A percentile compares a stretch with the other conserved stretches of the same genome.
Evolutionary conservation across 2,797 vertebrate species (phyloP).

Genomic region (Rhadinocentrus ornatus): DNA sequence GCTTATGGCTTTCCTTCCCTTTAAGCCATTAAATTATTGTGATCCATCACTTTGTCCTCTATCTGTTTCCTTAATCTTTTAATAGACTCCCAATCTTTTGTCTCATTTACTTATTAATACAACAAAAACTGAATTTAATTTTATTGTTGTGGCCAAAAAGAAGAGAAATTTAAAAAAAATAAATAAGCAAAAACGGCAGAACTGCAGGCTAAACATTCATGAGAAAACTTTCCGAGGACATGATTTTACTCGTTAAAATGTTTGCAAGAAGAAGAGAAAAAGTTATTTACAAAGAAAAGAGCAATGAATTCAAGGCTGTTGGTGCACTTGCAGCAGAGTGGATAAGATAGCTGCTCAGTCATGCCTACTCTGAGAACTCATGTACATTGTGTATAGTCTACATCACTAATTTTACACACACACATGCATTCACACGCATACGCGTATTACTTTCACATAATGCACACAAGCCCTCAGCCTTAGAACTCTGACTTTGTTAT

Average conservation of each 20-base stretch:
- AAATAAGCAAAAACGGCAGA: neutral
- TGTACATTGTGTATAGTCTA: constrained; percentile 52
- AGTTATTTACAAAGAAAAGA: constrained; percentile 6
- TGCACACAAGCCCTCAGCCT: constrained; percentile 26
- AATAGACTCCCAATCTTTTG: neutral
- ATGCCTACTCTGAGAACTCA: constrained; percentile 40
- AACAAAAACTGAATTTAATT: neutral
- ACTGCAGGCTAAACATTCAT: neutral
- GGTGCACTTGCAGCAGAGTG: constrained; percentile 23
- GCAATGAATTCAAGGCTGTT: constrained; percentile 19
- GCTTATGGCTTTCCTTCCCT: neutral
- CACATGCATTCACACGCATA: constrained; percentile 9
- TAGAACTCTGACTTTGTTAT: constrained; percentile 20
- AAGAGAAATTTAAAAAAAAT: neutral
- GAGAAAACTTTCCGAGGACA: neutral
- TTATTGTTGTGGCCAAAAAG: neutral
- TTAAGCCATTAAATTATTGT: constrained; percentile 8
- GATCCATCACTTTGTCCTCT: neutral
- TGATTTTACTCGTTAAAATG: neutral
- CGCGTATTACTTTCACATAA: constrained; percentile 35
- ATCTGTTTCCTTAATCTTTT: neutral
- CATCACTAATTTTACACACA: constrained; percentile 49
- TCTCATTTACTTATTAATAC: neutral
- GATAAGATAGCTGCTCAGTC: constrained; percentile 48
- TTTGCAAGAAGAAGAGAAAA: neutral